Evolutionary conservation across 2,797 vertebrate species (phyloP), one percentile per base, ranked within the genome.

Genomic region (Menidia menidia): DNA sequence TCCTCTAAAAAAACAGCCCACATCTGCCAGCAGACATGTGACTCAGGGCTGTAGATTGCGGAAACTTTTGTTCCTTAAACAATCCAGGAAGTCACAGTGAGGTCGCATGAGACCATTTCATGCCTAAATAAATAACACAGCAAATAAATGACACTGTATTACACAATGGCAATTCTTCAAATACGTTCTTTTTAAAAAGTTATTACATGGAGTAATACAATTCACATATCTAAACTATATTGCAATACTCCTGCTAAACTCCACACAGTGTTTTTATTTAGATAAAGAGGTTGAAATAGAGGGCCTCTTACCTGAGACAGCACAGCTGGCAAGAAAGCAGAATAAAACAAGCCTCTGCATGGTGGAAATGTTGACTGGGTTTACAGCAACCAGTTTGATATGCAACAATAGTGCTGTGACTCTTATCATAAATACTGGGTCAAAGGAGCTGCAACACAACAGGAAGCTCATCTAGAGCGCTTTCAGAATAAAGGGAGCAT

Each of bases 71-170:
- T 78, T 81, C 68, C 64, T 13, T 7, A 50, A 79, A 71, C 62
- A 51, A 71, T 64, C 78, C 81, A 86, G 87, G 86, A 89, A 90
- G 89, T 86, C 10, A 58, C 16, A 4, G 1, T 6, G 33, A 32
- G 19, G 19, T 31, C 48, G 56, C 14, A 2, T 47, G 7, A 9
- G 18, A 44, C 1, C 32, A 55, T 19, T 3, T 14, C 6, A 12
- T 2, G 12, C 13, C 3, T 30, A 4, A 14, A 6, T 33, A 50
- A 6, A 6, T 33, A 50, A 6, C 3, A 8, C 4, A 19, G 1
- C 15, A 4, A 32, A 44, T 2, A 35, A 8, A 30, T 35, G 39
- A 8, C 6, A 64, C 18, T 25, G 4, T 50, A n/a, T 33, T 12
- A 61, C 4, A 19, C 9, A 53, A 5, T 5, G 7, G 18, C 30